Evolutionary conservation across 2,113 vertebrate genomes (phyloP).

Genomic region (Butorides virescens): DNA sequence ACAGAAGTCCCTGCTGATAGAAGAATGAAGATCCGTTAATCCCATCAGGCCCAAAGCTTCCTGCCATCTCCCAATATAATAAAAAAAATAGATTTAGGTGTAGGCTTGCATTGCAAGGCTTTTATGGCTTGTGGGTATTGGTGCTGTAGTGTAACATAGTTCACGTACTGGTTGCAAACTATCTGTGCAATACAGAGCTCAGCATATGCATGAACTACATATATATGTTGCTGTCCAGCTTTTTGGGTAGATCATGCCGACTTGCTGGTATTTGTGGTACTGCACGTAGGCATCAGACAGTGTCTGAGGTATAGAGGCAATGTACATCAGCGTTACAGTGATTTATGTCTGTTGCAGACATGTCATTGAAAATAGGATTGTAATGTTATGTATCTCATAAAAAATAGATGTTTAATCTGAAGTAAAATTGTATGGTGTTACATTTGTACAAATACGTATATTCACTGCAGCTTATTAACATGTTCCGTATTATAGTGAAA

Average conservation of each 20-base stretch:
- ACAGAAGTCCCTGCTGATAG: neutral
- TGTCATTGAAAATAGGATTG: neutral
- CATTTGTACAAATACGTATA: neutral
- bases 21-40: neutral
- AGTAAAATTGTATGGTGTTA: neutral
- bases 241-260: neutral
- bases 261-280: neutral
- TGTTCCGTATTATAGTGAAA: constrained; percentile 80
- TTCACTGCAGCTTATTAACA: neutral
- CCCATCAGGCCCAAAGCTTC: neutral
- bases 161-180: neutral
- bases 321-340: neutral
- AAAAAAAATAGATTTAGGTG: neutral
- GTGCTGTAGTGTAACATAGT: neutral
- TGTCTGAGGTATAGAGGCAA: neutral
- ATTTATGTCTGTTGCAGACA: neutral
- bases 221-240: neutral
- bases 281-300: neutral
- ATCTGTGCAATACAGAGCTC: neutral
- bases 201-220: neutral
- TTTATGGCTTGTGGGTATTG: neutral
- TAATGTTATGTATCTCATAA: neutral
- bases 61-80: neutral
- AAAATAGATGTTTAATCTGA: neutral
- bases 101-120: neutral